phyloP scores from a whole-genome alignment of 2,888 invertebrate genomes.

The Gortyna flavago region DNA sequence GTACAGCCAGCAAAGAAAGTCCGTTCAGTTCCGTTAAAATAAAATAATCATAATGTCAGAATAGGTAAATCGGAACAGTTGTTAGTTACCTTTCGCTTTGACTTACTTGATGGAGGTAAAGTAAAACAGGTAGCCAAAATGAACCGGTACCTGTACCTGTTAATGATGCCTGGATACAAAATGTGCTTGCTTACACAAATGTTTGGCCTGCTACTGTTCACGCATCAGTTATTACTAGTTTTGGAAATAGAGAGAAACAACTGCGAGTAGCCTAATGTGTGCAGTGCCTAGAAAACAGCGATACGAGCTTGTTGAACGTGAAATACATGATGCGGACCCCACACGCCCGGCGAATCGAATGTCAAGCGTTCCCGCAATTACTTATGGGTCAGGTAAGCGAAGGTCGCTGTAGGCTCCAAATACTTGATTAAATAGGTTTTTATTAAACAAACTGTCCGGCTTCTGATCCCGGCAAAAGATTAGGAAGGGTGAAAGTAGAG shows the following conservation, averaged over 20 bases:
- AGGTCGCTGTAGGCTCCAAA: slow-evolving; percentile 30
- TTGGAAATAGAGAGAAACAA: slow-evolving; percentile 20
- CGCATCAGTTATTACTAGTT: slow-evolving; percentile 12
- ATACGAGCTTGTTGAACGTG: slow-evolving; percentile 1
- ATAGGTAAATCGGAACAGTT: no score
- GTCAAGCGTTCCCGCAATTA: slow-evolving; percentile 52
- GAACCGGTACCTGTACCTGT: background rate
- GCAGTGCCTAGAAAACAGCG: slow-evolving; percentile 19
- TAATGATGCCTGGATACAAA: background rate
- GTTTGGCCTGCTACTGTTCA: slow-evolving; percentile 11
- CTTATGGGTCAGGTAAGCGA: slow-evolving; percentile 51
- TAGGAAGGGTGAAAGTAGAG: background rate
- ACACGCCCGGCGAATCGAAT: slow-evolving; percentile 35
- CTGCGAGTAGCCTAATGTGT: slow-evolving; percentile 1
- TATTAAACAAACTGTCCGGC: slow-evolving; percentile 22
- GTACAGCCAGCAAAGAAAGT: background rate
- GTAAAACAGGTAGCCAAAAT: background rate
- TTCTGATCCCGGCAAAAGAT: slow-evolving; percentile 21
- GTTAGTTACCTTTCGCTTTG: background rate
- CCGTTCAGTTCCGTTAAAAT: no score
- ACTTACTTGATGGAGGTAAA: background rate
- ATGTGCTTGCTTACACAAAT: slow-evolving; percentile 1
- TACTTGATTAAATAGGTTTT: slow-evolving; percentile 41
- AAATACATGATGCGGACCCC: slow-evolving; percentile 26
- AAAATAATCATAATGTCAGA: no score